Base-by-base conservation (phyloP, 2,797 vertebrate species). In the Sparus aurata region DNA sequence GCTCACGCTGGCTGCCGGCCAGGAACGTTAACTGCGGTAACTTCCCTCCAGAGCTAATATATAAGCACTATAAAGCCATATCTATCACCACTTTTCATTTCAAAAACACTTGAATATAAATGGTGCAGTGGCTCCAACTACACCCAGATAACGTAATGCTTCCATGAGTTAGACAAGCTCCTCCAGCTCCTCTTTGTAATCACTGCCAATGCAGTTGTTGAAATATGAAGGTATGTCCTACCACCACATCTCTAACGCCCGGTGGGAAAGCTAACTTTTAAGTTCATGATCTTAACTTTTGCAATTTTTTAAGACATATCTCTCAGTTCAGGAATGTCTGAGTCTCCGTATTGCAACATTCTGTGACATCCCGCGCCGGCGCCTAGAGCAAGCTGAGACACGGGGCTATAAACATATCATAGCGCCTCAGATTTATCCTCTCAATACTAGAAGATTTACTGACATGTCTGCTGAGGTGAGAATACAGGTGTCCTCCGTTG, bases 401-500 rank as follows among this genome's bases (percentile, higher is more conserved):
- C 49, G 0, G 61, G 46, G 77, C 63, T 73, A 84, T 88, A 85
- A 88, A 90, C 77, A 80, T 38, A 91, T 89, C 83, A 81, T 68
- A 78, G 62, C 68, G 71, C 77, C 73, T 78, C 62, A 77, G 85
- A 92, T 92, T 82, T 84, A 88, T 88, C 64, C 75, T 71, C 73
- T 87, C 79, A 86, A 75, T 78, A 68, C 68, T 25, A 75, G 49
- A 66, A 52, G 67, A 79, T 92, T 85, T 72, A 87, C 77, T 74
- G 80, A 65, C 83, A 59, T 73, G 70, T 89, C 71, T 83, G 77
- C 57, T 71, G 77, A 85, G 58, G 69, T 71, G 79, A 86, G 84
- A 82, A 73, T 77, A 69, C 77, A 61, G 30, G 70, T 74, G 74
- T 49, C 75, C 75, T 75, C 55, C 73, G 73, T 67, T 81, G 63